These are phyloP conservation scores for Macrotus californicus DNA, from an alignment of 2,113 vertebrate genomes.

Conservation along the genomic window DNA sequence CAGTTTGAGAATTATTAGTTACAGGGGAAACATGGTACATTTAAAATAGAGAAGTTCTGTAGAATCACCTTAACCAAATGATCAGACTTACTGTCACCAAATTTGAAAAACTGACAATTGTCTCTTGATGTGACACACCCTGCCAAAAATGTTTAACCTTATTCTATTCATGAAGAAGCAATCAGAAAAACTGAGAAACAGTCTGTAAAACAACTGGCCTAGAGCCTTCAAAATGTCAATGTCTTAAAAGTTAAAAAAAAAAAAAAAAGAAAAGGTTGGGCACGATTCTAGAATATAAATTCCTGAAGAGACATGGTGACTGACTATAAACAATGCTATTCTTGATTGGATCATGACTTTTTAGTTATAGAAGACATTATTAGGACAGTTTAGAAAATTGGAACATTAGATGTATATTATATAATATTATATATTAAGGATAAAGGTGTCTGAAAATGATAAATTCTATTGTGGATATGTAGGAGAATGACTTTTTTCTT, in stretches of 20 bases:
- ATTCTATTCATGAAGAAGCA: conserved; percentile 3
- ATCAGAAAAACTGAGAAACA: conserved; percentile 20
- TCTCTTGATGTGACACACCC: neutral
- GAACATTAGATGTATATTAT: neutral
- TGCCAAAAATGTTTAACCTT: conserved; percentile 23
- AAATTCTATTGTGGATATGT: neutral
- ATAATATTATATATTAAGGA: neutral
- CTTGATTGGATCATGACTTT: neutral
- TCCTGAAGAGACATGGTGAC: neutral
- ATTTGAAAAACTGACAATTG: conserved; percentile 22
- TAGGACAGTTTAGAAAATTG: neutral
- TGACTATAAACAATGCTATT: neutral
- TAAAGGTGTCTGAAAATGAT: conserved; percentile 9
- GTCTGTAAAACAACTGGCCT: neutral
- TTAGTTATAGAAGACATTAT: neutral
- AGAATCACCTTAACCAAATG: conserved; percentile 19
- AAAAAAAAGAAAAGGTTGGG: neutral
- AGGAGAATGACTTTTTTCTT: neutral
- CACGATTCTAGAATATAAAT: neutral
- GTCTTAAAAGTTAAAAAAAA: neutral
- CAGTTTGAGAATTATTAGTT: conserved; percentile 31
- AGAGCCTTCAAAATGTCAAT: neutral
- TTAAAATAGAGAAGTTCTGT: neutral
- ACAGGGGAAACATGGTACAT: neutral
- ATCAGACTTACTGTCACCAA: neutral